Base-by-base conservation (phyloP, 2,113 vertebrate genomes). In the Astatoreochromis straeleni region DNA sequence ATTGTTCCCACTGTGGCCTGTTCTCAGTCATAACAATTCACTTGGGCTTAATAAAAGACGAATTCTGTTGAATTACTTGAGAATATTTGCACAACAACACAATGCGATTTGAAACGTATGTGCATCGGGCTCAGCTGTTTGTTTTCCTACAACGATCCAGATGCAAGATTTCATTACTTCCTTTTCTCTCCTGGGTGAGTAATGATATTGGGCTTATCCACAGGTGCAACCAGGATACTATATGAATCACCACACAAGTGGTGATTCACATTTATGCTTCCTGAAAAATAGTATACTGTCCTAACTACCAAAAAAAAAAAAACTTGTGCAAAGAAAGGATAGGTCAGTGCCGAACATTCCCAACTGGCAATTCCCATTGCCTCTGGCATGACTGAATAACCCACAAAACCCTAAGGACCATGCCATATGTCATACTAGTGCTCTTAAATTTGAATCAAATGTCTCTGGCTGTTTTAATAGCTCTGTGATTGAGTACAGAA, bases 61-160 rank as follows among this genome's bases (percentile, higher is more conserved):
- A 75, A 87, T 81, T 88, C 83, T 79, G 68, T 87, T 9, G 63
- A 63, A 87, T 86, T 84, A 85, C 88, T 87, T 87, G 85, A 88
- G 90, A 94, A 94, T 94, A 94, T 94, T 95, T 94, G 93, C 93
- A 90, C 83, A 85, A 88, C 90, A 91, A 93, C 92, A 94, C 89
- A 70, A 82, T 40, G 51, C 55, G 83, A 88, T 90, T 75, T 65
- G 83, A 79, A 90, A 83, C 86, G 82, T 83, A 54, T 51, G 45
- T 47, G 85, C 51, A 55, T 82, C 42, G 26, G 86, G 75, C 75
- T 65, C 86, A 4, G 54, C 7, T 45, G 33, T 88, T 88, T 94
- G 85, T 94, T 92, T 92, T 81, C 80, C 63, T 35, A 26, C 63
- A 81, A 75, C 5, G 14, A 88, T 84, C 90, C 92, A 91, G 92